Evolutionary conservation across 2,113 vertebrate genomes (phyloP).

Genomic region (Apodemus sylvaticus): DNA sequence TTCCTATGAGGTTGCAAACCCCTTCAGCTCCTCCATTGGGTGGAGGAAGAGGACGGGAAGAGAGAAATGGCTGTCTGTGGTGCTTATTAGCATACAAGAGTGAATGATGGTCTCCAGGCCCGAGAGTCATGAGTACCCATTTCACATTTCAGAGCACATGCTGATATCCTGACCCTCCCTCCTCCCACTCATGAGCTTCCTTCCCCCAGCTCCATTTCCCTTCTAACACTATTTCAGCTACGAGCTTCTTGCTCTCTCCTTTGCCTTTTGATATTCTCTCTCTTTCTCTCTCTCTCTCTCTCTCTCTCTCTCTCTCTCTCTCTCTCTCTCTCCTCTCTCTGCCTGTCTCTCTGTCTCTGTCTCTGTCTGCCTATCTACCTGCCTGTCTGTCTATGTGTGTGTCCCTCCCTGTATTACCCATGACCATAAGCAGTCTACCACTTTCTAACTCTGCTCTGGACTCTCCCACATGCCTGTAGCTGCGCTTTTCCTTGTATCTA

Average conservation of each 20-base stretch:
- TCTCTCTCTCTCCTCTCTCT: too few species aligned
- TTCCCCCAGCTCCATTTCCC: background rate
- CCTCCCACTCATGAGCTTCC: background rate
- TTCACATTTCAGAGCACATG: background rate
- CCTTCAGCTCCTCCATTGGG: too few species aligned
- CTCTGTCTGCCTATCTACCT: too few species aligned
- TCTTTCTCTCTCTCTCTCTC: background rate
- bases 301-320: background rate
- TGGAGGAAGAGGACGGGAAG: background rate
- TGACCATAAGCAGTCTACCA: background rate
- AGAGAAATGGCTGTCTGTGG: background rate
- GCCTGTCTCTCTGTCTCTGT: too few species aligned
- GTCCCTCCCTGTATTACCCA: too few species aligned
- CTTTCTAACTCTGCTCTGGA: background rate
- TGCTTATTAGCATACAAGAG: background rate
- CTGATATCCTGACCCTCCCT: background rate
- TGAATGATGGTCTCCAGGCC: background rate
- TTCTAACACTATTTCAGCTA: background rate
- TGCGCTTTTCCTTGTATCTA: background rate
- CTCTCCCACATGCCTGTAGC: background rate
- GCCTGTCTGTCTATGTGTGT: too few species aligned
- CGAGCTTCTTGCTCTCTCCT: background rate
- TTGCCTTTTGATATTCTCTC: accelerated
- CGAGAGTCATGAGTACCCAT: background rate
- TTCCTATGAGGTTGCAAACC: too few species aligned